phyloP scores from a whole-genome alignment of 2,113 vertebrate genomes.

The Lepisosteus oculatus region DNA sequence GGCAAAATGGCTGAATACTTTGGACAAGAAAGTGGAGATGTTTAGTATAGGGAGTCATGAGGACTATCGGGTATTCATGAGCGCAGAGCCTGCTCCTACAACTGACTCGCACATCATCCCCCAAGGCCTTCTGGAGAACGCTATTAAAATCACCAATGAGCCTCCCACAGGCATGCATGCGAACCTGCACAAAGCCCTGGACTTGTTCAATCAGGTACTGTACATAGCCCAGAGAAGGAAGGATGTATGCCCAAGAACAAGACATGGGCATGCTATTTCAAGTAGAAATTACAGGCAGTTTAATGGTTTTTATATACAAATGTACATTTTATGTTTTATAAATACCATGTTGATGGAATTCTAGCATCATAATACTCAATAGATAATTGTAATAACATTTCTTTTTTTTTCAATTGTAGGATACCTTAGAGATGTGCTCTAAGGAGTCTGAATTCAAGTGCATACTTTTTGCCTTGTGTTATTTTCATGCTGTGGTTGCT shows the following conservation, averaged over 20 bases:
- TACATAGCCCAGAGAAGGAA: not conserved
- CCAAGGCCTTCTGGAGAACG: constrained; percentile 70
- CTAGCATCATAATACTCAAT: no score
- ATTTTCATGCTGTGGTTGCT: constrained; percentile 69
- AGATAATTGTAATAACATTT: no score
- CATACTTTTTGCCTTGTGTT: constrained; percentile 75
- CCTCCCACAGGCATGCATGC: constrained; percentile 69
- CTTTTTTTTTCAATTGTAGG: constrained; percentile 46
- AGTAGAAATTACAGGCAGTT: no score
- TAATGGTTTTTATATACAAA: no score
- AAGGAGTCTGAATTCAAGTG: constrained; percentile 76
- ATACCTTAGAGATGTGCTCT: constrained; percentile 65
- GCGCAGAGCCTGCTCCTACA: constrained; percentile 59
- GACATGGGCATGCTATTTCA: no score
- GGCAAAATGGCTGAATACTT: constrained; percentile 63
- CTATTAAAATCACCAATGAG: constrained; percentile 77
- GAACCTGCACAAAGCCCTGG: constrained; percentile 67
- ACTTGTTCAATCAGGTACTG: constrained; percentile 72
- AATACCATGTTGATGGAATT: no score
- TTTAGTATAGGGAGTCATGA: constrained; percentile 53
- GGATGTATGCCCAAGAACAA: no score
- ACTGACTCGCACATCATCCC: constrained; percentile 69
- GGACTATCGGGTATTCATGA: constrained; percentile 74
- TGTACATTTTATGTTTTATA: no score
- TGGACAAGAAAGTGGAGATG: constrained; percentile 68